Percentiles rank a stretch among this genome's conserved stretches.
These are phyloP conservation scores for Menura novaehollandiae DNA, from an alignment of 2,113 vertebrate genomes.

Conservation along the genomic window DNA sequence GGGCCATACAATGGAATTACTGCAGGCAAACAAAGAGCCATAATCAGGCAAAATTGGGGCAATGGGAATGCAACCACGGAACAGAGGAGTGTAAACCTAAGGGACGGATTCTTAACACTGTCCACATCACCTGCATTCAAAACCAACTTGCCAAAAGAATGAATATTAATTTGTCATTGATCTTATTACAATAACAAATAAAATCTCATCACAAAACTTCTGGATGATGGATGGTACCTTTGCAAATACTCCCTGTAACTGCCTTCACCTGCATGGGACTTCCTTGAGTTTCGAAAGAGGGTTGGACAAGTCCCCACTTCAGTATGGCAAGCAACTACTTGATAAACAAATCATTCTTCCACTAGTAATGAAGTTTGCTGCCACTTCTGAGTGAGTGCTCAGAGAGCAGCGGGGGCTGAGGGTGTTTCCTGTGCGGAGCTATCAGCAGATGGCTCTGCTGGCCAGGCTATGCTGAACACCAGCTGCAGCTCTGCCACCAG, in stretches of 20 bases:
- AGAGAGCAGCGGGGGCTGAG: background rate
- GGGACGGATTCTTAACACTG: background rate
- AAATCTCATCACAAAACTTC: background rate
- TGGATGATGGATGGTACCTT: background rate
- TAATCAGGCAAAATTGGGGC: background rate
- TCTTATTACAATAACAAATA: background rate
- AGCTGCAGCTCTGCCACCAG: background rate
- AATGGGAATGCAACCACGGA: background rate
- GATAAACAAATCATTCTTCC: background rate
- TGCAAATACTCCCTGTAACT: background rate
- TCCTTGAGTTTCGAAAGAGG: background rate
- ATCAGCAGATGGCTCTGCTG: conserved; percentile 45
- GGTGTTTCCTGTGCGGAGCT: background rate
- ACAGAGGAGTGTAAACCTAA: background rate
- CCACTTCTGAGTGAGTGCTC: background rate
- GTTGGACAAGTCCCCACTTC: background rate
- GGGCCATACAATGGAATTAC: background rate
- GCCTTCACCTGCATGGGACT: background rate
- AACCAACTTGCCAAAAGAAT: background rate
- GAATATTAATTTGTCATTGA: background rate
- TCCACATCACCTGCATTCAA: background rate
- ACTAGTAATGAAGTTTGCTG: background rate
- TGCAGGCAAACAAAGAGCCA: background rate
- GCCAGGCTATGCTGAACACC: background rate
- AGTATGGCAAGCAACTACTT: background rate